Conservation (phyloP, 2,888 invertebrate genomes). For the Nysson spinosus region DNA sequence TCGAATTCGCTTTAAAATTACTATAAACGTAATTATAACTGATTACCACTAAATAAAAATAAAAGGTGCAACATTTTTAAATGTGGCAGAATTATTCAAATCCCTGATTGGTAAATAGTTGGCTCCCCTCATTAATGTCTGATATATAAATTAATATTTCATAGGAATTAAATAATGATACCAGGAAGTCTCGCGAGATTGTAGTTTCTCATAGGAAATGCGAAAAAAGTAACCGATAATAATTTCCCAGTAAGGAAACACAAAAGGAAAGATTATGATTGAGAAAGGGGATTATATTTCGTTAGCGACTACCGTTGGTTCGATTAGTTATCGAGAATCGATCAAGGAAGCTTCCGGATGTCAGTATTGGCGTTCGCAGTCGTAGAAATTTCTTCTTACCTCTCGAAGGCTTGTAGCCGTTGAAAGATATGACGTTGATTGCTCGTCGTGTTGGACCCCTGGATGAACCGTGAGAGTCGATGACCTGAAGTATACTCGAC, state of each 20-base stretch:
- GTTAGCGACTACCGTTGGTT: constrained; percentile 46
- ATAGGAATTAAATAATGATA: too few relatives aligned
- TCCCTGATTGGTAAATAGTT: too few relatives aligned
- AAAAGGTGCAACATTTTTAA: too few relatives aligned
- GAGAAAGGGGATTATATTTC: constrained; percentile 45
- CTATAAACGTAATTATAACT: too few relatives aligned
- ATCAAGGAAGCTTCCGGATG: constrained; percentile 49
- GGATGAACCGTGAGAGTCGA: constrained; percentile 56
- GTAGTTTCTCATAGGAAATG: too few relatives aligned
- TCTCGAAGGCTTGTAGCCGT: constrained; percentile 41
- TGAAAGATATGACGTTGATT: constrained; percentile 68
- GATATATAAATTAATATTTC: too few relatives aligned
- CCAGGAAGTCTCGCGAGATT: not conserved
- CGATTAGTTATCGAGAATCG: constrained; percentile 58
- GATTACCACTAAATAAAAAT: too few relatives aligned
- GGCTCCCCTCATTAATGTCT: too few relatives aligned
- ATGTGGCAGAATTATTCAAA: too few relatives aligned
- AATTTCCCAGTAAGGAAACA: constrained; percentile 13
- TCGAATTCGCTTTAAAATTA: too few relatives aligned
- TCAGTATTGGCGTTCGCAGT: constrained; percentile 36
- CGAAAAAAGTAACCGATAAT: not conserved
- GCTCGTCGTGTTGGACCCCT: constrained; percentile 55
- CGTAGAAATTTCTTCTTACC: constrained; percentile 55
- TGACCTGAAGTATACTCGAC: constrained; percentile 46
- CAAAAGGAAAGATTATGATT: constrained; percentile 32